phyloP scores from a whole-genome alignment of 2,113 vertebrate genomes.

The Pteronura brasiliensis region DNA sequence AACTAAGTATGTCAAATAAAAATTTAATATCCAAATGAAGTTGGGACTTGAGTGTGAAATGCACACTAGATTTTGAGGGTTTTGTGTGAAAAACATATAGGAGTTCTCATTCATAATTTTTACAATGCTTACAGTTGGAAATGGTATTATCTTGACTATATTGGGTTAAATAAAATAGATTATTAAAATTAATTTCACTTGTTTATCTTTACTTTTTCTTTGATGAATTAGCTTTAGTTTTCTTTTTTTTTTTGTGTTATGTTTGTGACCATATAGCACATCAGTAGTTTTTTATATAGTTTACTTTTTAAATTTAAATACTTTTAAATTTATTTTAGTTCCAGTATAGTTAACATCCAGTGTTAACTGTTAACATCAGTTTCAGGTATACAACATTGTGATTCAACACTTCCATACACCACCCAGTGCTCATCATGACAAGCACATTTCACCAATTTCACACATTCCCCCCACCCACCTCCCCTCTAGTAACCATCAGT shows the following conservation, averaged over 20 bases:
- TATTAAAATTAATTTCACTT: not conserved
- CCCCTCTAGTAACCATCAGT: not conserved
- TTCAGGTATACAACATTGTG: not conserved
- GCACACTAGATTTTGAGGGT: not conserved
- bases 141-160: not conserved
- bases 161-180: not conserved
- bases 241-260: too few species aligned
- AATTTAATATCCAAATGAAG: not conserved
- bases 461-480: not conserved
- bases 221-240: too few species aligned
- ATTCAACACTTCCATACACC: not conserved
- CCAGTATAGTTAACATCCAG: not conserved
- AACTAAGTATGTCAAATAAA: constrained; percentile 10
- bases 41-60: constrained; percentile 17
- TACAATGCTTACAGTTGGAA: not conserved
- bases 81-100: not conserved
- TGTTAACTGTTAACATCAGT: not conserved
- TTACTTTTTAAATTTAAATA: not conserved
- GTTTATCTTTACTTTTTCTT: not conserved
- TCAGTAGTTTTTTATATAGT: not conserved
- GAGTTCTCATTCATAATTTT: not conserved
- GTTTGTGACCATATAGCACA: too few species aligned
- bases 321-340: not conserved
- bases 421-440: not conserved
- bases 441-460: not conserved